A percentile compares a stretch with the other conserved stretches of the same genome.
These are phyloP conservation scores for Ochropleura leucogaster DNA, from an alignment of 2,888 invertebrate species.

Conservation along the genomic window DNA sequence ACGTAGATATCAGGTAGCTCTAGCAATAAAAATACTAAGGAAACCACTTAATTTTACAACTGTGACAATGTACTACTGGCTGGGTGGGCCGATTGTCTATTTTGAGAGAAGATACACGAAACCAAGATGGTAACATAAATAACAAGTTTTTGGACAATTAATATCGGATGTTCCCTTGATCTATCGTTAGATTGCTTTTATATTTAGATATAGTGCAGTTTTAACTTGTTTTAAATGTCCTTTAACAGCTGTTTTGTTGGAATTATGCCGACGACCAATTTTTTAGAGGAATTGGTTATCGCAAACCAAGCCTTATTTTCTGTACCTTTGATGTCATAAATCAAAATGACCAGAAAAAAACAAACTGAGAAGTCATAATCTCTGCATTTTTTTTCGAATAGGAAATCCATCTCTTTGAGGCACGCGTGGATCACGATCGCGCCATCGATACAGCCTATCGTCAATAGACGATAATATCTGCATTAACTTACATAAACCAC, in stretches of 20 bases:
- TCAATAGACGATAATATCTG: too few relatives aligned
- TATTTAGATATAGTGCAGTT: conserved; percentile 70
- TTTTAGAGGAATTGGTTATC: neutral
- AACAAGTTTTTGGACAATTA: conserved; percentile 88
- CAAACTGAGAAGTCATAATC: neutral
- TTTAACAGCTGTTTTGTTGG: neutral
- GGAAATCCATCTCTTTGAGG: too few relatives aligned
- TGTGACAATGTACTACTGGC: conserved; percentile 76
- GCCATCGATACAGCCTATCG: too few relatives aligned
- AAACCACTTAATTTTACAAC: conserved; percentile 81
- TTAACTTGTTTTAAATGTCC: neutral
- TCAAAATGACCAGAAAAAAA: neutral
- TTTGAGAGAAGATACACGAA: conserved; percentile 80
- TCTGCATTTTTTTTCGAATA: too few relatives aligned
- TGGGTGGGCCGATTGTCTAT: conserved; percentile 87
- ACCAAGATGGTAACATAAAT: conserved; percentile 84
- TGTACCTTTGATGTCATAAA: neutral
- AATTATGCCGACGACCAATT: neutral
- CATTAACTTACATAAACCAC: neutral
- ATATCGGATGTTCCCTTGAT: conserved; percentile 83
- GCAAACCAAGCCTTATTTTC: neutral
- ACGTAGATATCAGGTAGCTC: conserved; percentile 77
- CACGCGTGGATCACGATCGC: too few relatives aligned
- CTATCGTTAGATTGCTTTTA: conserved; percentile 78
- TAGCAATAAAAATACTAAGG: conserved; percentile 77